Base-by-base conservation (phyloP, 1,140 invertebrate species). In the Aradophagus sp. region DNA sequence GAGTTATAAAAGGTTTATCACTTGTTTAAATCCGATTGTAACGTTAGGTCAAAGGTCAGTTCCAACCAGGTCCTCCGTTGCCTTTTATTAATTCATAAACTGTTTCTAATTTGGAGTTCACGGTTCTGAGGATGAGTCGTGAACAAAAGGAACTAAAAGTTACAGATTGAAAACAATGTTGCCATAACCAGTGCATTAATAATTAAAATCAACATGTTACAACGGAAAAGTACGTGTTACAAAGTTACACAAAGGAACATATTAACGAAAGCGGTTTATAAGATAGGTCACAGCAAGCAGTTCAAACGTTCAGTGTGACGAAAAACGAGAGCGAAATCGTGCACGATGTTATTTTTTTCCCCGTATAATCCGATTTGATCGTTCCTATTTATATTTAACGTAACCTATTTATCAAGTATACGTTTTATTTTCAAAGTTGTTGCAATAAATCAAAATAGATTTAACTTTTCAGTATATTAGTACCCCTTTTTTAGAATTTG, bases 21-120 rank as follows among this genome's bases (percentile, higher is more conserved):
- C 65, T 52, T 47, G 55, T 47, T 20, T 62, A 48, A 44, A 56
- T 58, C 58, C 66, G 16, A 61, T 47, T 19, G 42, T 69, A 69
- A 53, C 34, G 7, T 56, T 62, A 56, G 45, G 62, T 62, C 36
- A 66, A 80, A 80, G 80, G 78, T 81, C 77, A 82, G 78, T 74
- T 82, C 74, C 82, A 81, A 80, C 81, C 74, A 83, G 82, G 82
- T 83, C 82, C 82, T 84, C 81, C 79, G 73, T 80, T 74, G 65
- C 65, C 53, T 65, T 59, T 53, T 62, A 67, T 67, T 52, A 56
- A 50, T 69, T 29, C 32, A 29, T 62, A 36, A 53, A 38, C 10
- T 11, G 27, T 34, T 6, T 44, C 14, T 35, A 61, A 61, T 23
- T 50, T 52, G 29, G 26, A 6, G 16, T 36, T 41, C 17, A 52